Conservation (phyloP, 2,113 vertebrate genomes). For the Forbesichthys agassizii region DNA sequence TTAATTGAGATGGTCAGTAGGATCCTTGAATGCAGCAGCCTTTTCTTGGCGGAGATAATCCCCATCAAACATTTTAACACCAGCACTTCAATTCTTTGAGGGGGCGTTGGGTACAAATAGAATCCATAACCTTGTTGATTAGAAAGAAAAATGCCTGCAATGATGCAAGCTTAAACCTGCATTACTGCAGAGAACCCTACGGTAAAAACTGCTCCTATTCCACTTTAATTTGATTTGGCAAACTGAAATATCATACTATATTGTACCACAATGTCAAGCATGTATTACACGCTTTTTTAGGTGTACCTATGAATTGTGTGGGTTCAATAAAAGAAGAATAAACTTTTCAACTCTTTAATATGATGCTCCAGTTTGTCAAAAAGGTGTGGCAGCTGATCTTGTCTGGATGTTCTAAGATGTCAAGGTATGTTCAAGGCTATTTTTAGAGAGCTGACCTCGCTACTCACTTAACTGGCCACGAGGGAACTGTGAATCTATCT, state of each 20-base stretch:
- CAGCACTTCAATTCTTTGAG: slow-evolving; percentile 37
- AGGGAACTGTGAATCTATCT: slow-evolving; percentile 72
- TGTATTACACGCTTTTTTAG: not conserved
- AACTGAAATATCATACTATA: slow-evolving; percentile 1
- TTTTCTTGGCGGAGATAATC: slow-evolving; percentile 47
- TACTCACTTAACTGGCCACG: slow-evolving; percentile 65
- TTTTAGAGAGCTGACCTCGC: slow-evolving; percentile 62
- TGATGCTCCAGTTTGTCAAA: not conserved
- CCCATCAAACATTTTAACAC: slow-evolving; percentile 41
- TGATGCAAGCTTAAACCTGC: not conserved
- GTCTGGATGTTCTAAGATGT: slow-evolving; percentile 52
- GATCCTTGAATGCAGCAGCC: slow-evolving; percentile 48
- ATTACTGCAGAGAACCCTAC: not conserved
- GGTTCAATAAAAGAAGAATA: not conserved
- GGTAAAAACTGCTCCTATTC: too few relatives aligned
- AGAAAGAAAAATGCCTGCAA: slow-evolving; percentile 16
- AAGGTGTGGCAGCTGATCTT: slow-evolving; percentile 26
- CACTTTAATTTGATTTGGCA: not conserved
- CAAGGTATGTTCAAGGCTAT: slow-evolving; percentile 74
- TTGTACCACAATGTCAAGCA: not conserved
- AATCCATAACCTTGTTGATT: slow-evolving; percentile 34
- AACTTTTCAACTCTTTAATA: not conserved
- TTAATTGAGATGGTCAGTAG: slow-evolving; percentile 63
- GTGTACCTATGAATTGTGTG: not conserved
- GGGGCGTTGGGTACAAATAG: slow-evolving; percentile 24